These are phyloP conservation scores for Diglossa cyanea DNA, from an alignment of 2,797 vertebrate species.

Conservation along the genomic window DNA sequence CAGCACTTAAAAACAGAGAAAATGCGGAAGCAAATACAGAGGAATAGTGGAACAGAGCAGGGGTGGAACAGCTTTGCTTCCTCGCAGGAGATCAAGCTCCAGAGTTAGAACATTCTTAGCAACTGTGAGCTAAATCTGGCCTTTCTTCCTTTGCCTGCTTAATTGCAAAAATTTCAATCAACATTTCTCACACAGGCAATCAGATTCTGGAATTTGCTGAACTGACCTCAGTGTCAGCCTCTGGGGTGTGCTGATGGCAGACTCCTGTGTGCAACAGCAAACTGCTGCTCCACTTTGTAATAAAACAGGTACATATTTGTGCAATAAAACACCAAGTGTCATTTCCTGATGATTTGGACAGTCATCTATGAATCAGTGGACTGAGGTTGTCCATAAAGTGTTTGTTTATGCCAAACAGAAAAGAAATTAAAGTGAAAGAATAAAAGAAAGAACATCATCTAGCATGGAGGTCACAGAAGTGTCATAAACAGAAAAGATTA, in stretches of 20 bases:
- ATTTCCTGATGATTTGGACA: background rate
- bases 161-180: background rate
- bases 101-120: background rate
- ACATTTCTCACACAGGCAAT: background rate
- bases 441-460: background rate
- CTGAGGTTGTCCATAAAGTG: background rate
- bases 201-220: background rate
- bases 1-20: background rate
- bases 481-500: background rate
- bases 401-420: background rate
- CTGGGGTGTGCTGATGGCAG: background rate
- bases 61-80: background rate
- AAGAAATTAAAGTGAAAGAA: background rate
- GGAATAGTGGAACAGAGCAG: background rate
- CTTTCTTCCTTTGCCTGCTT: background rate
- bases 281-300: rapidly evolving
- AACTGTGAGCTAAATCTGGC: background rate
- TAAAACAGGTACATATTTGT: background rate
- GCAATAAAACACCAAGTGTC: background rate
- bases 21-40: background rate
- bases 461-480: background rate
- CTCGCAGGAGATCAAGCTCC: background rate
- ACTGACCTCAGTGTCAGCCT: background rate
- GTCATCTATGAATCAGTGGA: background rate
- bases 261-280: background rate